Percentiles rank a stretch among this genome's conserved stretches.
Conservation (phyloP, 2,113 vertebrate species). For the Pygathrix nemaeus region DNA sequence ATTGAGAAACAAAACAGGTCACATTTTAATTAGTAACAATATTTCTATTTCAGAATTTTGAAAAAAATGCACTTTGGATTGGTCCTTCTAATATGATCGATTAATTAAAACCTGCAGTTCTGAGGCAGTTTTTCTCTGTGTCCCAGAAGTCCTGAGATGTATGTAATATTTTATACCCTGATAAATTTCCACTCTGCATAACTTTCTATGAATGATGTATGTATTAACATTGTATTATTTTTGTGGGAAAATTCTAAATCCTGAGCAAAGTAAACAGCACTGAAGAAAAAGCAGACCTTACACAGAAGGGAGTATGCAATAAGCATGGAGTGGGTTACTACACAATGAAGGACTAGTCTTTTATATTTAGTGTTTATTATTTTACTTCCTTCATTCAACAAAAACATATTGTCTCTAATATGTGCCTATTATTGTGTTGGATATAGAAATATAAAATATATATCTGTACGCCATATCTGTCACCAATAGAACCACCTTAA, state of each 20-base stretch:
- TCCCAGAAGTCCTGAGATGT: background rate
- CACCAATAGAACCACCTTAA: background rate
- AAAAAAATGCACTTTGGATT: background rate
- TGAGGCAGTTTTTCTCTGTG: background rate
- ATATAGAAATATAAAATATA: background rate
- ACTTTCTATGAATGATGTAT: background rate
- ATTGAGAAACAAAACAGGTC: background rate
- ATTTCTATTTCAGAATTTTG: background rate
- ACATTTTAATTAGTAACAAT: slow-evolving; percentile 23
- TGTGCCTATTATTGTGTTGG: background rate
- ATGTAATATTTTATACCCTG: background rate
- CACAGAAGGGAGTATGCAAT: background rate
- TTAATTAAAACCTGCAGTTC: background rate
- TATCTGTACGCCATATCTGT: background rate
- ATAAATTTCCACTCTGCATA: background rate
- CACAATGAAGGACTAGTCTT: background rate
- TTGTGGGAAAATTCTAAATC: background rate
- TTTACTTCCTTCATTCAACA: background rate
- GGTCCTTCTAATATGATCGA: background rate
- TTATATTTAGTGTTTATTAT: background rate
- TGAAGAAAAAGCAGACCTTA: background rate
- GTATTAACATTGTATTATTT: background rate
- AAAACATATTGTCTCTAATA: background rate
- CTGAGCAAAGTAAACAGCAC: background rate
- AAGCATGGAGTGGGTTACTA: background rate